phyloP scores from a whole-genome alignment of 2,113 vertebrate genomes.

The Scomber colias region DNA sequence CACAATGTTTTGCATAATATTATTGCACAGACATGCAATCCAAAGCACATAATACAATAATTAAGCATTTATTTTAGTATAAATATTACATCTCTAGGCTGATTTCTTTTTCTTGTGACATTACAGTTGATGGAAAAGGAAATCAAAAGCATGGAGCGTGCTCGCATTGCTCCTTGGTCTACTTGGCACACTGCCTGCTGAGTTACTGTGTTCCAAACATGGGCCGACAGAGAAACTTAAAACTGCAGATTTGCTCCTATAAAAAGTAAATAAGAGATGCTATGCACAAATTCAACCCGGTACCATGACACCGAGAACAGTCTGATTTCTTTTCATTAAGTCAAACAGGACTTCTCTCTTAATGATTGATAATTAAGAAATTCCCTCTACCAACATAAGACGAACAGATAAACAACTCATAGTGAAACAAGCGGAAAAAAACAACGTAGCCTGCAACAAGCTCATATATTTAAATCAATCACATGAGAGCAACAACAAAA shows the following conservation, averaged over 20 bases:
- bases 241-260: conserved; percentile 13
- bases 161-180: conserved; percentile 28
- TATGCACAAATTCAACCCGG: background rate
- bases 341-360: conserved; percentile 14
- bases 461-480: conserved; percentile 6
- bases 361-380: conserved; percentile 9
- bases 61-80: conserved; percentile 71
- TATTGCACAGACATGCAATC: conserved; percentile 77
- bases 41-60: conserved; percentile 75
- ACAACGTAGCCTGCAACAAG: conserved; percentile 20
- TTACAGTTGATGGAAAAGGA: conserved; percentile 49
- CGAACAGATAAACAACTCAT: conserved; percentile 17
- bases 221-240: conserved; percentile 21
- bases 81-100: conserved; percentile 75
- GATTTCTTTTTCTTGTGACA: conserved; percentile 41
- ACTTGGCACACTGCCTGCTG: conserved; percentile 44
- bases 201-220: conserved; percentile 42
- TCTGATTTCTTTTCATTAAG: conserved; percentile 28
- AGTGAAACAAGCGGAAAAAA: conserved; percentile 26
- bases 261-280: conserved; percentile 15
- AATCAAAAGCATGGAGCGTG: conserved; percentile 26
- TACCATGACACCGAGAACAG: conserved; percentile 7
- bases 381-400: conserved; percentile 25
- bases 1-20: conserved; percentile 69
- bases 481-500: background rate